phyloP scores from a whole-genome alignment of 2,888 invertebrate species.

The Mimumesa dahlbomi region DNA sequence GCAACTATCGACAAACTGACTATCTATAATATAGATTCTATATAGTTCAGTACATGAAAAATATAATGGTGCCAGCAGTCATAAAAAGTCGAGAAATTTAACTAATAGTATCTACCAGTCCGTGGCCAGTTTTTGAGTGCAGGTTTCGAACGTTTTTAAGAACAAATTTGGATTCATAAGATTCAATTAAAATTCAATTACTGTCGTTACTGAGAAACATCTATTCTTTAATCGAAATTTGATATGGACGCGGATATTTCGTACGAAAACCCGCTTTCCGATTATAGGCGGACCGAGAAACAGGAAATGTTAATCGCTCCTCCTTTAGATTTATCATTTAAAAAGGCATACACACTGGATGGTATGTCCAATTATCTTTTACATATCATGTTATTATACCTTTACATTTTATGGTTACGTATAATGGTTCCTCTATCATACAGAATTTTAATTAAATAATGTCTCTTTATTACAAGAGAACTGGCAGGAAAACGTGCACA shows the following conservation, averaged over 20 bases:
- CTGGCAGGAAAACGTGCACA: slow-evolving; percentile 71
- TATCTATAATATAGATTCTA: slow-evolving; percentile 31
- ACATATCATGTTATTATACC: not conserved
- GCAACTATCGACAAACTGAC: slow-evolving; percentile 27
- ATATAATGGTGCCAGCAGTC: slow-evolving; percentile 2
- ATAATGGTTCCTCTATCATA: not conserved
- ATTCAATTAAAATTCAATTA: not conserved
- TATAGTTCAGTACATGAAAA: too few relatives aligned
- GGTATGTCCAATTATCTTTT: slow-evolving; percentile 62
- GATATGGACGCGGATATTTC: slow-evolving; percentile 22
- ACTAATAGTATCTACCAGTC: slow-evolving; percentile 15
- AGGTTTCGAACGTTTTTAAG: too few relatives aligned
- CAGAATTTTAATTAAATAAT: not conserved
- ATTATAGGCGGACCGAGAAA: slow-evolving; percentile 65
- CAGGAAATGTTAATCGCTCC: slow-evolving; percentile 73
- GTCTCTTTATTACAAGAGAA: slow-evolving; percentile 62
- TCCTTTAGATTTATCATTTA: slow-evolving; percentile 80
- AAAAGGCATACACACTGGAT: slow-evolving; percentile 72
- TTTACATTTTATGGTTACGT: too few relatives aligned
- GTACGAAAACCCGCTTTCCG: slow-evolving; percentile 33
- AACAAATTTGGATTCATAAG: not conserved
- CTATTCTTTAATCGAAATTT: not conserved
- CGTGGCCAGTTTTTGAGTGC: not conserved
- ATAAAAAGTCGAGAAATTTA: slow-evolving; percentile 9
- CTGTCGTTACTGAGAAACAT: not conserved